phyloP scores from a whole-genome alignment of 2,113 vertebrate genomes.

The Ceuthmochares aereus region DNA sequence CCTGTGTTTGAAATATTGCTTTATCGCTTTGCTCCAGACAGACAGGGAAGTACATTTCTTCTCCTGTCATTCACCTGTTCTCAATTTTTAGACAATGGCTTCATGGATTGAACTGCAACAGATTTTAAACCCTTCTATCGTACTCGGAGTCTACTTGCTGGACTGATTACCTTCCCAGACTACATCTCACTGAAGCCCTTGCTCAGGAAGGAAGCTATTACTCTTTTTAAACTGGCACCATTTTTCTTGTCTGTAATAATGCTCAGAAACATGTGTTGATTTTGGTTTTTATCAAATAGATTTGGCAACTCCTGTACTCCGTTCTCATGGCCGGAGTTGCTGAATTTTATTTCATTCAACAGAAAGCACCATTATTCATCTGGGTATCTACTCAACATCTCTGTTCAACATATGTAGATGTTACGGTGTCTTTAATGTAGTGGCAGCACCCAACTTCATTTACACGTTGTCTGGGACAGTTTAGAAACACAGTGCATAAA shows the following conservation, averaged over 20 bases:
- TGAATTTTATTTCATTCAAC: background rate
- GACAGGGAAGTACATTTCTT: background rate
- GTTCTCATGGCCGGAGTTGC: background rate
- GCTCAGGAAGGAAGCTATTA: background rate
- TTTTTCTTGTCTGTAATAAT: background rate
- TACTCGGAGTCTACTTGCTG: accelerated
- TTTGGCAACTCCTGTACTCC: background rate
- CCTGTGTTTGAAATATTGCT: background rate
- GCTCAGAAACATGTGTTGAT: background rate
- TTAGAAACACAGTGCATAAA: background rate
- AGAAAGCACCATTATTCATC: background rate
- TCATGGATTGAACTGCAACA: background rate
- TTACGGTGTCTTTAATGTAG: background rate
- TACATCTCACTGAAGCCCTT: background rate
- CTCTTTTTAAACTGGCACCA: background rate
- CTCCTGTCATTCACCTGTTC: background rate
- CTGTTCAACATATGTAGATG: background rate
- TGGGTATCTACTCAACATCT: background rate
- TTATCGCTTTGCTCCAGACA: background rate
- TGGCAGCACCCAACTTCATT: conserved; percentile 5
- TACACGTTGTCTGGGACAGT: background rate
- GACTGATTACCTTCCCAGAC: background rate
- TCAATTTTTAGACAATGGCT: background rate
- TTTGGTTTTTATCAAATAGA: background rate
- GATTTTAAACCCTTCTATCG: background rate